Evolutionary conservation across 1,140 invertebrate genomes (phyloP).

Genomic region (Camponotus floridanus): DNA sequence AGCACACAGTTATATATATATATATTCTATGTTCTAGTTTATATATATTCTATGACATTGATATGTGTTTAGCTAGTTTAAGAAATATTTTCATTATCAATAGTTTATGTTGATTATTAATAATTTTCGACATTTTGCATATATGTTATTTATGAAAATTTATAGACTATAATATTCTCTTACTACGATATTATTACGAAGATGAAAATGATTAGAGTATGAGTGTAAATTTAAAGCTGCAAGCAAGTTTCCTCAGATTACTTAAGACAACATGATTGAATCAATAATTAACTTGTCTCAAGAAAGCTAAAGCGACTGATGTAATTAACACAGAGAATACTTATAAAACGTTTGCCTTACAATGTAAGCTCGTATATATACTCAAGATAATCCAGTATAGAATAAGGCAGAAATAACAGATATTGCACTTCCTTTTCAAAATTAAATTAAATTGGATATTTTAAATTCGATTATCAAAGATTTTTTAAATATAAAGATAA

Average conservation of each 20-base stretch:
- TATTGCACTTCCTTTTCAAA: not conserved
- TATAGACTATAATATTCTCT: not conserved
- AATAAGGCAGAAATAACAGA: not conserved
- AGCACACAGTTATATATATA: not conserved
- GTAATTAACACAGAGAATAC: conserved; percentile 44
- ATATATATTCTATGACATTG: not conserved
- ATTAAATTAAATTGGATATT: not conserved
- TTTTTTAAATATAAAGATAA: not conserved
- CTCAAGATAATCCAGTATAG: conserved; percentile 24
- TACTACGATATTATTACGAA: not conserved
- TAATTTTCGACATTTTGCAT: not conserved
- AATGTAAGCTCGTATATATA: not conserved
- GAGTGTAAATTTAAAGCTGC: conserved; percentile 26
- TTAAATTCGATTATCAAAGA: not conserved
- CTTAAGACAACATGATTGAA: conserved; percentile 37
- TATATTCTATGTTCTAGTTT: no score
- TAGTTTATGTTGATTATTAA: not conserved
- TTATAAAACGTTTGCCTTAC: not conserved
- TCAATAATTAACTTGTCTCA: conserved; percentile 55
- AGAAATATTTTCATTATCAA: not conserved
- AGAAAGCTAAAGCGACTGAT: conserved; percentile 46
- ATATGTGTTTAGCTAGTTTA: not conserved
- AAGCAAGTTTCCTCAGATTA: conserved; percentile 16
- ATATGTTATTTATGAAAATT: not conserved
- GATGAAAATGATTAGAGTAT: not conserved